phyloP scores from a whole-genome alignment of 2,888 invertebrate species.

The Phengaris alcon region DNA sequence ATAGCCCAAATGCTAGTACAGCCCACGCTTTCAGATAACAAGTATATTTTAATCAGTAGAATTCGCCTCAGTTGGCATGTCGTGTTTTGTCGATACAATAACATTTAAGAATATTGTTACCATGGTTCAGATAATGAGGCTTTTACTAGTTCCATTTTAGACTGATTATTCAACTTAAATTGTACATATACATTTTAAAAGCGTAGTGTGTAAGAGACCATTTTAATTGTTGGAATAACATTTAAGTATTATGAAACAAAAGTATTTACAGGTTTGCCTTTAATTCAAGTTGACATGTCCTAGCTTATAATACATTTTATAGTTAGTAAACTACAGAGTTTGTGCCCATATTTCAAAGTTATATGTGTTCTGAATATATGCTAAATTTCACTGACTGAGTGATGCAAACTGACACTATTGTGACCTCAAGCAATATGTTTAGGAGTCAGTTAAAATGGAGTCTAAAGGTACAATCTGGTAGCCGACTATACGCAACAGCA shows the following conservation, averaged over 20 bases:
- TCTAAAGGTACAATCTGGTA: neutral
- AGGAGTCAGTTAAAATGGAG: neutral
- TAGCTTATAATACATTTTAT: neutral
- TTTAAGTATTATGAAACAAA: neutral
- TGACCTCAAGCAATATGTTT: neutral
- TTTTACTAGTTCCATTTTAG: conserved; percentile 48
- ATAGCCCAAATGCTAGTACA: too few relatives aligned
- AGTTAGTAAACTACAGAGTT: neutral
- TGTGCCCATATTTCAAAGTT: neutral
- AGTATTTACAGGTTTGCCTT: neutral
- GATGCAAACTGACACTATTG: neutral
- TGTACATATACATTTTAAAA: conserved; percentile 22
- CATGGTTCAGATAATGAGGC: conserved; percentile 62
- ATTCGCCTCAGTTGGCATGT: too few relatives aligned
- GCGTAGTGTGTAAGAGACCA: conserved; percentile 14
- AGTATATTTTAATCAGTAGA: too few relatives aligned
- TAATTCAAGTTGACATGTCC: neutral
- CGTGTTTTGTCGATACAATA: neutral
- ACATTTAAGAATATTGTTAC: conserved; percentile 47
- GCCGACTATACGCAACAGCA: too few relatives aligned
- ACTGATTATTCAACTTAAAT: conserved; percentile 34
- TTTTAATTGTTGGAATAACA: conserved; percentile 5
- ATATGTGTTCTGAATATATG: neutral
- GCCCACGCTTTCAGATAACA: too few relatives aligned
- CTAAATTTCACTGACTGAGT: neutral